Base-by-base conservation (phyloP, 2,888 invertebrate species). In the Amphipoea oculea region DNA sequence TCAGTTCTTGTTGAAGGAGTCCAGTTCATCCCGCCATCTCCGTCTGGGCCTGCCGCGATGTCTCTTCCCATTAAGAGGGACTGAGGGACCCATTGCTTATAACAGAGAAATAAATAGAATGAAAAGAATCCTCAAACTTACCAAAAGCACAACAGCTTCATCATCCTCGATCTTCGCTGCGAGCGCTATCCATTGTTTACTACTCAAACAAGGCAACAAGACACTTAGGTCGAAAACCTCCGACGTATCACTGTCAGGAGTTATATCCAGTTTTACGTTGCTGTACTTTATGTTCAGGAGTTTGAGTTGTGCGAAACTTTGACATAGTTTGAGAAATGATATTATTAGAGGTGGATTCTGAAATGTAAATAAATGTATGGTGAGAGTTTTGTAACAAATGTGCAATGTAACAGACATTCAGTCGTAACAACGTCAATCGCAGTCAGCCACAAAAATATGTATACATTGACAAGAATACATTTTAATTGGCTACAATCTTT, bases 211-310 rank as follows among this genome's bases (percentile, higher is more conserved):
- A 0, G 96, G 94, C 71, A 97, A 86, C n/a, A 97, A 73, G 0
- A 90, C 4, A 51, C 91, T 94, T 17, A 96, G 79, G 82, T 96
- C 95, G 12, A 90, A 93, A 67, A 94, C 90, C 9, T 92, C 92
- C 36, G 85, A 85, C 79, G 89, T 86, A 81, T 83, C 75, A 40
- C 42, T 68, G 11, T 79, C 69, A 4, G 82, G 74, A 48, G 82
- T n/a, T n/a, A 92, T 69, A 1, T 91, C 89, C 7, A 95, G 23
- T 86, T 95, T 95, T 2, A 91, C 89, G 86, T 95, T 94, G 85
- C 96, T 94, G 89, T 96, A 96, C 83, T 96, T 95, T 23, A 95
- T 84, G 65, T 96, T 96, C 0, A 97, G 89, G 0, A 97, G 88
- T 85, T 96, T 97, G 3, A 97, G 86, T 60, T 96, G 93, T 0